Evolutionary conservation across 1,140 invertebrate genomes (phyloP).

Genomic region (Oppia nitens): DNA sequence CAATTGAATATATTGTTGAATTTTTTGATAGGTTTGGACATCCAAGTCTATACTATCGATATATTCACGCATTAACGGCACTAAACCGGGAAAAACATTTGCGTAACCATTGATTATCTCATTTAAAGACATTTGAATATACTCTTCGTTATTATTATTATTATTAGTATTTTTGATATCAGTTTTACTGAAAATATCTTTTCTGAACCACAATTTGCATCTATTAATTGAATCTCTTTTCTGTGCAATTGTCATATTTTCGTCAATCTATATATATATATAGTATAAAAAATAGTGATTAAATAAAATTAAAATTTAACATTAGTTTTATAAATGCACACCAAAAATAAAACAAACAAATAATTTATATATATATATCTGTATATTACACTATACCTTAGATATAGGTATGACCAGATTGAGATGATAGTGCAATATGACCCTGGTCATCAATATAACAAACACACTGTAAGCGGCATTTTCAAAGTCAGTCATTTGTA

Average conservation of each 20-base stretch:
- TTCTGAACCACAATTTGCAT: constrained; percentile 80
- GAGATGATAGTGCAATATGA: constrained; percentile 87
- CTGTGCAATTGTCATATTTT: constrained; percentile 92
- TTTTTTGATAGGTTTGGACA: constrained; percentile 87
- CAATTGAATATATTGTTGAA: constrained; percentile 87
- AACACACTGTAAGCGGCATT: constrained; percentile 99
- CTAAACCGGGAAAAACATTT: constrained; percentile 77
- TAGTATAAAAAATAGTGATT: constrained; percentile 11
- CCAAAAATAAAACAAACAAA: constrained; percentile 4
- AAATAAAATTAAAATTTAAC: neutral
- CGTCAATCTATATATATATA: constrained; percentile 83
- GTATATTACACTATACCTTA: no score
- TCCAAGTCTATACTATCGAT: constrained; percentile 83
- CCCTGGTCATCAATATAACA: constrained; percentile 84
- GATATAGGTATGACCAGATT: constrained; percentile 96
- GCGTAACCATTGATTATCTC: constrained; percentile 97
- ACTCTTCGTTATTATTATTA: neutral
- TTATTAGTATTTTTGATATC: neutral
- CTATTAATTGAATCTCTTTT: constrained; percentile 62
- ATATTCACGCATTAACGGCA: constrained; percentile 83
- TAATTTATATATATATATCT: no score
- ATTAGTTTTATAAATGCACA: neutral
- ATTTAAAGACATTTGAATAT: constrained; percentile 60
- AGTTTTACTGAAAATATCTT: constrained; percentile 45
- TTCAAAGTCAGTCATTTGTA: constrained; percentile 97